Conservation (phyloP, 2,797 vertebrate genomes). For the Varecia variegata region DNA sequence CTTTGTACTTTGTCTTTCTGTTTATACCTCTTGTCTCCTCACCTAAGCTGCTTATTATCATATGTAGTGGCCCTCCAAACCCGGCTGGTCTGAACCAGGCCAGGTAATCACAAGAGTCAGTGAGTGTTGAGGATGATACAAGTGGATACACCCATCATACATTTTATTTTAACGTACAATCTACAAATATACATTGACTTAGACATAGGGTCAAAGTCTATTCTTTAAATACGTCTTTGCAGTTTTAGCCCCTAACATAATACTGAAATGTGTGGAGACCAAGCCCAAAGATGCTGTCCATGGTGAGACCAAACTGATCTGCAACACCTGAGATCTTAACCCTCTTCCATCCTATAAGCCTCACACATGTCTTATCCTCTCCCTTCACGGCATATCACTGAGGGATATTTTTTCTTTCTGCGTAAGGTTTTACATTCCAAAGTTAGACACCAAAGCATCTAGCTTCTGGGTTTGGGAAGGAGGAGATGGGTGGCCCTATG, state of each 20-base stretch:
- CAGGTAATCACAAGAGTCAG: neutral
- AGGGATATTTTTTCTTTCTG: neutral
- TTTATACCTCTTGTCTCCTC: neutral
- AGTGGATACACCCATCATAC: neutral
- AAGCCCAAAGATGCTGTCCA: accelerated
- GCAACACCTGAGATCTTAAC: accelerated
- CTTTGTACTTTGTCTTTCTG: neutral
- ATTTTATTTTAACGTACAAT: neutral
- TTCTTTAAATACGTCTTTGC: neutral
- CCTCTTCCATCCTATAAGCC: neutral
- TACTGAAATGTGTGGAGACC: neutral
- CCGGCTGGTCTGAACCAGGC: neutral
- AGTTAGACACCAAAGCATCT: neutral
- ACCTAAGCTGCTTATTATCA: neutral
- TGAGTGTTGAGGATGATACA: neutral
- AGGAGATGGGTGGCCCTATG: neutral
- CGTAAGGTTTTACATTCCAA: neutral
- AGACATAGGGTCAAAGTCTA: neutral
- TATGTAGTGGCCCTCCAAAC: neutral
- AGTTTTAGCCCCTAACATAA: neutral
- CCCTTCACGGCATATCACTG: neutral
- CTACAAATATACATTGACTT: neutral
- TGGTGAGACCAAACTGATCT: neutral
- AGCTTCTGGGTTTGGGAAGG: neutral
- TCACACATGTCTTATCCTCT: neutral